Evolutionary conservation across 53 echinoderm and acorn worm species (phyloP), one percentile per base, ranked within the genome.

Genomic region (Crossaster papposus): DNA sequence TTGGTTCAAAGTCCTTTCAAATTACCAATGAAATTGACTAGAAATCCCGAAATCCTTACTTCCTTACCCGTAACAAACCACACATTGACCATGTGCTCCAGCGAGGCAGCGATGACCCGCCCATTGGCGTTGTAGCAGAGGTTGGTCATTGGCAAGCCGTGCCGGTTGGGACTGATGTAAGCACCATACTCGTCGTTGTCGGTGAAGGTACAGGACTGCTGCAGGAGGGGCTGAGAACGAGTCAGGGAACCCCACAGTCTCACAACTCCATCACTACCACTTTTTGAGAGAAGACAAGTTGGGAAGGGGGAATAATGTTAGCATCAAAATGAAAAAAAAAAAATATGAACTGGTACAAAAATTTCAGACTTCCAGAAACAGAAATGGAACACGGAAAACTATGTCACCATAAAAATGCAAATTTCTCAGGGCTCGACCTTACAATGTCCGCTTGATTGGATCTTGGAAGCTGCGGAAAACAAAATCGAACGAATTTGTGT

Each of bases 51-150:
- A 17, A 18, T 30, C 53, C 35, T n/a, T n/a, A 62, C 31, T 11
- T 14, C 78, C 30, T 79, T 38, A 99, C 99, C 99, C 80, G 96
- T 93, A 14, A 92, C 83, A 86, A 95, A 96, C 99, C 99, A 99
- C 36, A 99, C 86, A 62, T 99, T 99, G 87, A 99, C 93, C 70
- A 96, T 91, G 78, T 99, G 95, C n/a, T 96, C 99, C 22, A 96
- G 83, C 11, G 96, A 88, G 28, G 96, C 99, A 24, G 99, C 96
- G 29, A 99, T 79, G 44, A 99, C 91, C 54, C 93, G 83, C 0
- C 99, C 99, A 51, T 92, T 96, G 38, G 99, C 94, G 28, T 93
- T 96, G 91, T 93, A 96, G 89, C 96, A 96, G 77, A 99, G 87
- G 72, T 93, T 92, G 36, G 72, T 55, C 36, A 99, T 82, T 17